Base-by-base conservation (phyloP, 2,888 invertebrate species). In the Eledone cirrhosa region DNA sequence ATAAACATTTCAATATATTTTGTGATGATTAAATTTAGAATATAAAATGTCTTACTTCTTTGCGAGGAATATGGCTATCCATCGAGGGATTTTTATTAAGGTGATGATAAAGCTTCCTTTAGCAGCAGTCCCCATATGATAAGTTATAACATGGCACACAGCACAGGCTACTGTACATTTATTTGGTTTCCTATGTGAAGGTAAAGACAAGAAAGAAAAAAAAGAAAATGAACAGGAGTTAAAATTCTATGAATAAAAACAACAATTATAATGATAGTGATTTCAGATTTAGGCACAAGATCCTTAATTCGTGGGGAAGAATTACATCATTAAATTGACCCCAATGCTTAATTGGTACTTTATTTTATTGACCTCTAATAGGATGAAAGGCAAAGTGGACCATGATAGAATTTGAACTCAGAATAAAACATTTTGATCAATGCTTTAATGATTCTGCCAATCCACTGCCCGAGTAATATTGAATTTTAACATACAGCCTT, bases 101-200 rank as follows among this genome's bases (percentile, higher is more conserved):
- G 90, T 88, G 79, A 91, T 90, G 82, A 92, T 84, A 78, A 91
- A 87, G 24, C 91, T 87, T 8, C 91, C 91, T 80, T 91, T 85
- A 16, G 91, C 91, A 19, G 91, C 90, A 33, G 91, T 90, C 31
- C 91, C 91, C 53, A 91, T 83, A 83, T 91, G 91, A 82, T 90
- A 90, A 74, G 88, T 83, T 41, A 90, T 83, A 59, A 91, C 85
- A 67, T 87, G 83, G 67, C 86, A 84, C 16, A 89, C 86, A 22
- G 89, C 84, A 65, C 83, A 83, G 63, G 86, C 82, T 19, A 89
- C 86, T 4, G 88, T 85, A 80, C 86, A 88, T 13, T 84, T 83
- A 80, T 41, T n/a, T 83, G 81, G 80, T 90, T 88, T 84, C 80
- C 90, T 90, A 33, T 3, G 8, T 7, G 33, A 33, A 8, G 8